Base-by-base conservation (phyloP, 2,888 invertebrate genomes). In the Sinelater perroti region DNA sequence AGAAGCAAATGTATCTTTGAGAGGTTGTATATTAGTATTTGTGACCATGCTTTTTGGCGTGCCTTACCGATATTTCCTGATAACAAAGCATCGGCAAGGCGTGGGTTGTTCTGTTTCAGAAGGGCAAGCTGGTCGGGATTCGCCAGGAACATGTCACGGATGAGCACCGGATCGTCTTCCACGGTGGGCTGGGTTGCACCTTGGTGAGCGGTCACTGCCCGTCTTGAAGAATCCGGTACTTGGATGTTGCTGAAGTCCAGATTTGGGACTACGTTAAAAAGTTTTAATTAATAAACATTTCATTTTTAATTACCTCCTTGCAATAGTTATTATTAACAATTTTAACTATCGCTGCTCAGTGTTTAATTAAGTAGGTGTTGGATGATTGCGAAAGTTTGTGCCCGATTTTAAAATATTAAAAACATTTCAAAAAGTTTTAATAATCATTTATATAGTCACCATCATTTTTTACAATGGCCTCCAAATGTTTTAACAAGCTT, bases 51-150 rank as follows among this genome's bases (percentile, higher is more conserved):
- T 2, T n/a, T 11, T 14, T 31, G 11, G 2, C 26, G 26, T 61
- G 78, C 14, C 14, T 73, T 78, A 89, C 89, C 91, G 65, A 92
- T 82, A 76, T 89, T 90, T 17, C 93, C 95, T 68, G 90, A 91
- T 1, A 92, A 82, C 17, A 97, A 79, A 11, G 97, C 96, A 76
- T 96, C 96, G 6, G 97, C 96, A 56, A 97, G 79, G 64, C 89
- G 83, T 3, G 96, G 93, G 81, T 97, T 97, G 72, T 97, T 93
- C 76, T 97, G 95, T 74, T 94, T 93, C 4, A 97, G 81, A 56
- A 96, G 76, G 1, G 96, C 90, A 53, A 97, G 79, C 74, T 96
- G 93, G 73, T 95, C 93, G 0, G 97, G 97, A 78, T 94, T 94
- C 18, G 89, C 88, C 33, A 94, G 77, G 69, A 95, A 89, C 89